These are phyloP conservation scores for Parnassius orleans DNA, from an alignment of 2,888 invertebrate species.

Conservation along the genomic window DNA sequence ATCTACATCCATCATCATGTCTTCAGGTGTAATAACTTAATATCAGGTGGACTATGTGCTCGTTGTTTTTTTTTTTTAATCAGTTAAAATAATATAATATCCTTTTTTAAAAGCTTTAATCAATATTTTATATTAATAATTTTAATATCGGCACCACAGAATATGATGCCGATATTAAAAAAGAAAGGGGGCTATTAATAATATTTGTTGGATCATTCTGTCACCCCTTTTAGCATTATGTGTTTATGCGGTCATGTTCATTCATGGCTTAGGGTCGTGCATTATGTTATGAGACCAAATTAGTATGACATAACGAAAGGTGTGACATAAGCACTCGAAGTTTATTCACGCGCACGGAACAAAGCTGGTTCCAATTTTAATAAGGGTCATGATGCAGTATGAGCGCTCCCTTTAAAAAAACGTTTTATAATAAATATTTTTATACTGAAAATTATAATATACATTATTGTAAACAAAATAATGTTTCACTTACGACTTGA, in stretches of 20 bases:
- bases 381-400: constrained; percentile 51
- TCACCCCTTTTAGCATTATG: constrained; percentile 55
- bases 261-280: constrained; percentile 65
- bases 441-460: too few species aligned
- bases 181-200: constrained; percentile 46
- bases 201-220: constrained; percentile 53
- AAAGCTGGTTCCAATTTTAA: constrained; percentile 59
- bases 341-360: constrained; percentile 65
- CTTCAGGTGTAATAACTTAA: too few species aligned
- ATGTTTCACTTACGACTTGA: too few species aligned
- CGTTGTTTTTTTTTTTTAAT: too few species aligned
- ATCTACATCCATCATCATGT: too few species aligned
- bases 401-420: constrained; percentile 51
- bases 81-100: too few species aligned
- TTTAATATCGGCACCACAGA: too few species aligned
- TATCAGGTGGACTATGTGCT: too few species aligned
- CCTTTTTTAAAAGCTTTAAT: too few species aligned
- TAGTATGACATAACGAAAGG: constrained; percentile 64
- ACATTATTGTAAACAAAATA: too few species aligned
- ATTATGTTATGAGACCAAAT: constrained; percentile 70
- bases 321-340: constrained; percentile 65
- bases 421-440: constrained; percentile 34
- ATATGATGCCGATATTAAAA: too few species aligned
- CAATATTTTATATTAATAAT: too few species aligned
- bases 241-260: constrained; percentile 63